Conservation (phyloP, 2,797 vertebrate species). For the Limnodromus scolopaceus region DNA sequence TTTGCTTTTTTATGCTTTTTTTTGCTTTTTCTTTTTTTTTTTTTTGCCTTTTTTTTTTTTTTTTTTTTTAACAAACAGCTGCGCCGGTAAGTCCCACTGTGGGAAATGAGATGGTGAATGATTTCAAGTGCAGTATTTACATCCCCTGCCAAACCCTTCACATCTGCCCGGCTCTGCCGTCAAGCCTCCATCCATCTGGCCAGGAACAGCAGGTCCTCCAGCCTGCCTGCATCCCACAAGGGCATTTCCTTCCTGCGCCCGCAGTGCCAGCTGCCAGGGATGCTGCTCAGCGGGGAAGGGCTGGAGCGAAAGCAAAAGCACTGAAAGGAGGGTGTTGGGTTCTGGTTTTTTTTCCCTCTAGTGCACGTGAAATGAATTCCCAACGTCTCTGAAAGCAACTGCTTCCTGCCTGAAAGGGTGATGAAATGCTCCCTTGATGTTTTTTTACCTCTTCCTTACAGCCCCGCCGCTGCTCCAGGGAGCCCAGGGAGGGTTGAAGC, state of each 20-base stretch:
- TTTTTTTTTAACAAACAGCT: conserved; percentile 20
- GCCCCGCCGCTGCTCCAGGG: neutral
- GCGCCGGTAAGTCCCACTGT: conserved; percentile 38
- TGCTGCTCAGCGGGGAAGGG: conserved; percentile 1
- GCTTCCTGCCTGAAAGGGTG: neutral
- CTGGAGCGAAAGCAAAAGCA: neutral
- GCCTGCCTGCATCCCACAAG: conserved; percentile 25
- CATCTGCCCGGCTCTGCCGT: conserved; percentile 55
- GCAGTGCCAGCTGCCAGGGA: conserved; percentile 34
- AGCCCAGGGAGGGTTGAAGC: neutral
- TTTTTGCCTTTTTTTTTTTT: no score
- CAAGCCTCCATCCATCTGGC: conserved; percentile 62
- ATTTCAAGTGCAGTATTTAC: conserved; percentile 60
- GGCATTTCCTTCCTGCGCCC: conserved; percentile 61
- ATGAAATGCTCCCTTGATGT: neutral
- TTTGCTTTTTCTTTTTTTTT: neutral
- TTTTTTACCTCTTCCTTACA: neutral
- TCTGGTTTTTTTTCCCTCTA: neutral
- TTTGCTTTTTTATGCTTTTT: neutral
- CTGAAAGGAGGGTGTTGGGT: neutral
- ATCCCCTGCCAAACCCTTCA: conserved; percentile 51
- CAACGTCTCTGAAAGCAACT: neutral
- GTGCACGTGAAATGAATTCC: neutral
- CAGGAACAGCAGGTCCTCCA: conserved; percentile 51
- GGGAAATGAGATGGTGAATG: conserved; percentile 56